Conservation (phyloP, 2,113 vertebrate genomes). For the Scomber colias region DNA sequence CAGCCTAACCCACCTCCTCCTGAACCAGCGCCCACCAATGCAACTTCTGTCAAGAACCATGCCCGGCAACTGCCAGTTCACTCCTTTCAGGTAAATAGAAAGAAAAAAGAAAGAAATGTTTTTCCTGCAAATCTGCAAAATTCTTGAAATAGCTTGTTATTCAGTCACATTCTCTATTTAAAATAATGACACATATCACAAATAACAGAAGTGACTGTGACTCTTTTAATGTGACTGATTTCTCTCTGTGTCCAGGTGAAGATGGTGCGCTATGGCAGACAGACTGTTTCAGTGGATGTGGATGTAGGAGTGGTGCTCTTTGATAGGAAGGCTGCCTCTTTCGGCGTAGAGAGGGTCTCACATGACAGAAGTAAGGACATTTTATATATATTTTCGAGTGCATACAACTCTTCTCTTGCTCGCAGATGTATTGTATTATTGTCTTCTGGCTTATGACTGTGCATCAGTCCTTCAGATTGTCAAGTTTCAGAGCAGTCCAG, state of each 20-base stretch:
- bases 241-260: slow-evolving; percentile 82
- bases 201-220: neutral
- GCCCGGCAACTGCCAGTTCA: slow-evolving; percentile 80
- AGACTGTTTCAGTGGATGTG: slow-evolving; percentile 85
- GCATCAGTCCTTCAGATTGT: slow-evolving; percentile 90
- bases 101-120: slow-evolving; percentile 33
- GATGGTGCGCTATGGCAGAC: slow-evolving; percentile 84
- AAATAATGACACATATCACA: neutral
- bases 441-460: neutral
- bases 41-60: slow-evolving; percentile 60
- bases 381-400: neutral
- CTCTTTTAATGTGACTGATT: neutral
- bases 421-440: neutral
- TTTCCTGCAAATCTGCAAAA: neutral
- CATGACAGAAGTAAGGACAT: slow-evolving; percentile 86
- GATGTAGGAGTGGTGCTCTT: slow-evolving; percentile 84
- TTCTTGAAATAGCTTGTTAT: neutral
- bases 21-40: slow-evolving; percentile 2
- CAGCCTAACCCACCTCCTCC: slow-evolving; percentile 74
- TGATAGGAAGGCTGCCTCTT: slow-evolving; percentile 78
- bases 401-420: neutral
- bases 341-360: slow-evolving; percentile 83
- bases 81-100: slow-evolving; percentile 86
- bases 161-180: neutral
- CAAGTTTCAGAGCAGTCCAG: slow-evolving; percentile 86